Percentiles rank a stretch among this genome's conserved stretches.
Evolutionary conservation across 2,113 vertebrate genomes (phyloP).

Genomic region (Sarotherodon lohbergeri): DNA sequence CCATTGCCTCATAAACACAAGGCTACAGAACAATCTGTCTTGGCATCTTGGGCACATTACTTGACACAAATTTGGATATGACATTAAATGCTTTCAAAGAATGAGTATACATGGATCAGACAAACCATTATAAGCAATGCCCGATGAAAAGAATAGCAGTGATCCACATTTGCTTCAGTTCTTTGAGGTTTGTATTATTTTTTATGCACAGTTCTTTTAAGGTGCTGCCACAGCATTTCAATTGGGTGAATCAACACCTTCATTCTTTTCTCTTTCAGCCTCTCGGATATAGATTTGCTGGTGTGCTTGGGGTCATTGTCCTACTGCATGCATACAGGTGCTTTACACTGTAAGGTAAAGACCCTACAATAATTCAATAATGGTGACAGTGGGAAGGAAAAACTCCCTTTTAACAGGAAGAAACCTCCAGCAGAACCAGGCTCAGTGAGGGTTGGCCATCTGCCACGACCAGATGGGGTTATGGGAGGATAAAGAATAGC

Average conservation of each 20-base stretch:
- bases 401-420: not conserved
- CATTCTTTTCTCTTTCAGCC: not conserved
- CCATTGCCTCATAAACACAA: slow-evolving; percentile 8
- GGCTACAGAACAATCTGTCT: not conserved
- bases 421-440: not conserved
- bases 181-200: not conserved
- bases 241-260: not conserved
- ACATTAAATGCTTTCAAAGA: not conserved
- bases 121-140: not conserved
- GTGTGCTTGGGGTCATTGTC: not conserved
- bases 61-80: slow-evolving; percentile 7
- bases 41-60: slow-evolving; percentile 8
- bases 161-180: not conserved
- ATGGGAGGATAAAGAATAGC: not conserved
- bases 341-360: not conserved
- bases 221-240: not conserved
- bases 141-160: not conserved
- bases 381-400: not conserved
- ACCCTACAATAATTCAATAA: not conserved
- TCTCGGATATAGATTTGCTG: not conserved
- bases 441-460: not conserved
- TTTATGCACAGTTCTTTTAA: not conserved
- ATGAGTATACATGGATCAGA: not conserved
- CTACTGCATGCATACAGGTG: not conserved
- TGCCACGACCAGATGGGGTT: accelerated